These are phyloP conservation scores for Percopsis omiscomaycus DNA, from an alignment of 2,797 vertebrate species.

Conservation along the genomic window DNA sequence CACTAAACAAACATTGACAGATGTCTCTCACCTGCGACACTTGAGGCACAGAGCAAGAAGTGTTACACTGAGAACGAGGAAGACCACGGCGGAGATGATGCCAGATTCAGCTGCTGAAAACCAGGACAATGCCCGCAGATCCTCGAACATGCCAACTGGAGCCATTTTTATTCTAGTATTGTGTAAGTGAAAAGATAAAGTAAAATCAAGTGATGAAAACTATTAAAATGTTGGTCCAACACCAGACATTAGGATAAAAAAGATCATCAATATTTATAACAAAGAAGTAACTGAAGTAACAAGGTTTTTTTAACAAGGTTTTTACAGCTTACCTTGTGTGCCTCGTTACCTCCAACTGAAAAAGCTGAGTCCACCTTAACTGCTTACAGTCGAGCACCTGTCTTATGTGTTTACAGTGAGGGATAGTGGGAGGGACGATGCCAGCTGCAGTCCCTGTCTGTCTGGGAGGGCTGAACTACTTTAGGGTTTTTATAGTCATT, in stretches of 20 bases:
- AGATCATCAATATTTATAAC: background rate
- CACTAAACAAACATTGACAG: too few species aligned
- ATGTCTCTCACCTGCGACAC: slow-evolving; percentile 61
- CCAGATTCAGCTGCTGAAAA: slow-evolving; percentile 59
- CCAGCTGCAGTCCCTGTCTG: slow-evolving; percentile 16
- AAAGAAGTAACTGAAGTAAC: background rate
- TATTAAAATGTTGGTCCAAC: too few species aligned
- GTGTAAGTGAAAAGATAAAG: too few species aligned
- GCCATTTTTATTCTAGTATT: slow-evolving; percentile 59
- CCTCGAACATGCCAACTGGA: slow-evolving; percentile 35
- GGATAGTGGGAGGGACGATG: slow-evolving; percentile 49
- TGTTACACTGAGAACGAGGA: slow-evolving; percentile 61
- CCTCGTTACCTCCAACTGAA: background rate
- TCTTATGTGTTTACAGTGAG: slow-evolving; percentile 34
- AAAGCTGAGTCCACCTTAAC: slow-evolving; percentile 20
- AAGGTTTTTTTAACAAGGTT: too few species aligned
- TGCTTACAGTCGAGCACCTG: slow-evolving; percentile 37
- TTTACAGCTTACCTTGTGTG: slow-evolving; percentile 37
- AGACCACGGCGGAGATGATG: slow-evolving; percentile 58
- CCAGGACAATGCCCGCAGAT: slow-evolving; percentile 22
- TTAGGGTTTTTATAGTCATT: background rate
- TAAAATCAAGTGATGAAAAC: too few species aligned
- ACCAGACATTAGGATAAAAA: too few species aligned
- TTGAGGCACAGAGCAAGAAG: slow-evolving; percentile 62
- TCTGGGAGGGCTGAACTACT: slow-evolving; percentile 30